Evolutionary conservation across 2,797 vertebrate genomes (phyloP).

Genomic region (Peromyscus attwateri): DNA sequence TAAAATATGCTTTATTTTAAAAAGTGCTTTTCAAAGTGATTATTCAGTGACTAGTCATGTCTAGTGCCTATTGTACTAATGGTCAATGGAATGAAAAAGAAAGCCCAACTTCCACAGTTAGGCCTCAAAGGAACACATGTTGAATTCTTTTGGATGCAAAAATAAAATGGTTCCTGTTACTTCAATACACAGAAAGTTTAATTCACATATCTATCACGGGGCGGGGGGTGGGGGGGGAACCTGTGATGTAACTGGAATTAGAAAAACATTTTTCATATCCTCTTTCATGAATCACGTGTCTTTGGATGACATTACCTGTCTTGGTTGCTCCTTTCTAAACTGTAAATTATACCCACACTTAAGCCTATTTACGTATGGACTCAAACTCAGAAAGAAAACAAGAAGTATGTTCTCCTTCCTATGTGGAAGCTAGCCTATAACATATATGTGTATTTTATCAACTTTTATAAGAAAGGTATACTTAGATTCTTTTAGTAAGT

Average conservation of each 20-base stretch:
- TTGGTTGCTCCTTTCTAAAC: not conserved
- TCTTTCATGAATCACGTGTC: not conserved
- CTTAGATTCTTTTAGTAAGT: not conserved
- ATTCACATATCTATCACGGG: not conserved
- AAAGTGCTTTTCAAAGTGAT: not conserved
- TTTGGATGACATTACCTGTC: not conserved
- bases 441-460: not conserved
- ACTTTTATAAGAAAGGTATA: not conserved
- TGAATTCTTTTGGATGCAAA: not conserved
- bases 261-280: not conserved
- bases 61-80: not conserved
- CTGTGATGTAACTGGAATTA: not conserved
- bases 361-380: not conserved
- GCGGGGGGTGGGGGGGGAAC: rapidly evolving
- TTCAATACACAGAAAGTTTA: not conserved
- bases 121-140: not conserved
- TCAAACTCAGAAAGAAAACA: not conserved
- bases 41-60: not conserved
- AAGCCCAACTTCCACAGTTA: not conserved
- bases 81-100: not conserved
- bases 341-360: not conserved
- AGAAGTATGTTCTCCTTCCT: not conserved
- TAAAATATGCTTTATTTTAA: not conserved
- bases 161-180: not conserved
- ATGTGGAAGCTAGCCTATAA: not conserved